Percentiles rank a stretch among this genome's conserved stretches.
phyloP scores from a whole-genome alignment of 2,797 vertebrate species.

The Halcyon leucocephala region DNA sequence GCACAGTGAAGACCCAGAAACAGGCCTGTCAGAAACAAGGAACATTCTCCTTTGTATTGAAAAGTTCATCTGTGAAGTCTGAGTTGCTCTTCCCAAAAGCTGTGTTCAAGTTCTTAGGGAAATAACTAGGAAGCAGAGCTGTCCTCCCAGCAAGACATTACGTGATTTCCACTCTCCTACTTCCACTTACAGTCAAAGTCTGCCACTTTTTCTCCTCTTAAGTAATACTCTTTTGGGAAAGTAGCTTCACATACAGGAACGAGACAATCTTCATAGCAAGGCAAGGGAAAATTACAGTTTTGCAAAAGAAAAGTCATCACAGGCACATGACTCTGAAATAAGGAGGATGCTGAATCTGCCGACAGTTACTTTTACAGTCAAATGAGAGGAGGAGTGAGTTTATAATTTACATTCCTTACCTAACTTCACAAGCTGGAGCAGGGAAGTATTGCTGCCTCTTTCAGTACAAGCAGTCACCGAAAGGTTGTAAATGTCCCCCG shows the following conservation, averaged over 20 bases:
- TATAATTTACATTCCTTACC: conserved; percentile 78
- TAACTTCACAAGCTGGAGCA: conserved; percentile 88
- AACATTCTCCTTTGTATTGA: neutral
- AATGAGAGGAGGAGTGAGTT: neutral
- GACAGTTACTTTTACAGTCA: neutral
- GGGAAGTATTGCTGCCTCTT: conserved; percentile 89
- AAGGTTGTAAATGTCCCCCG: conserved; percentile 96
- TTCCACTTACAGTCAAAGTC: neutral
- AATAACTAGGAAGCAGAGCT: neutral
- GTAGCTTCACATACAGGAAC: neutral
- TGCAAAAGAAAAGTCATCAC: neutral
- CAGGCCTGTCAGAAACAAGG: neutral
- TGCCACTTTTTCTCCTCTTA: neutral
- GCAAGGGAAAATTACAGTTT: neutral
- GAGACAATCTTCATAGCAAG: neutral
- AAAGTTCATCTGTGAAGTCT: neutral
- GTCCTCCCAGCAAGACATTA: neutral
- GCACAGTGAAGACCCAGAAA: neutral
- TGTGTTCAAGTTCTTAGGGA: neutral
- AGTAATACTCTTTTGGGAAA: neutral
- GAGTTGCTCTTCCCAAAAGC: neutral
- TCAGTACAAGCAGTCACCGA: conserved; percentile 95
- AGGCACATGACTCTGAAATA: neutral
- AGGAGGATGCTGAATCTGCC: neutral
- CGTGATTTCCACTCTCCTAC: neutral